Evolutionary conservation across 2,797 vertebrate genomes (phyloP), one percentile per base, ranked within the genome.

Genomic region (Brotula barbata): DNA sequence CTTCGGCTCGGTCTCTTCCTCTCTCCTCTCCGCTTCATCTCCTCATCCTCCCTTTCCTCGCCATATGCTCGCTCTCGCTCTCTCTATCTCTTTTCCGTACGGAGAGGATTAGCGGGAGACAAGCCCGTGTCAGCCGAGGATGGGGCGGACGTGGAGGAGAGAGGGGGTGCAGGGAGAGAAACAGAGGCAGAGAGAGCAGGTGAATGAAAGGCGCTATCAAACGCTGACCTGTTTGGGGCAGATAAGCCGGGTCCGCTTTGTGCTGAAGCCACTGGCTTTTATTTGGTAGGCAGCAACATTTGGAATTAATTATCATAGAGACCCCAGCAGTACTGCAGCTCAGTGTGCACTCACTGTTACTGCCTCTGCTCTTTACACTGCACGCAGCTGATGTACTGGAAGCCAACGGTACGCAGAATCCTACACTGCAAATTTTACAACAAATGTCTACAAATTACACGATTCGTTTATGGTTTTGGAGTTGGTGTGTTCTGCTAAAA

Each of bases 161-260:
- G 58, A 63, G 75, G 80, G 81, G 79, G 73, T 78, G 79, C 76
- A 65, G 87, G 73, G 80, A 23, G 46, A 41, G 25, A 28, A 4
- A 8, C 25, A 28, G 25, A 28, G 25, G n/a, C n/a, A n/a, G 80
- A 80, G 80, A 64, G 71, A 78, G 80, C 78, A n/a, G 77, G 65
- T 82, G 76, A 85, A 86, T 86, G 87, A 88, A 87, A 87, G 82
- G 88, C 88, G 68, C 82, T 85, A 90, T 90, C 87, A 83, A 85
- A 84, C 73, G 74, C 89, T 92, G 90, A 92, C 91, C 90, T 92
- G 92, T 89, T 92, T 90, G 82, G 87, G 78, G 88, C 83, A 89
- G 91, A 92, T 92, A 92, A 92, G 89, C 84, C 39, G 65, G 20
- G 71, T 75, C 75, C 80, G 82, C 87, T 88, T 87, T 85, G 80